Evolutionary conservation across 1,140 invertebrate genomes (phyloP).

Genomic region (Mizuhopecten yessoensis): DNA sequence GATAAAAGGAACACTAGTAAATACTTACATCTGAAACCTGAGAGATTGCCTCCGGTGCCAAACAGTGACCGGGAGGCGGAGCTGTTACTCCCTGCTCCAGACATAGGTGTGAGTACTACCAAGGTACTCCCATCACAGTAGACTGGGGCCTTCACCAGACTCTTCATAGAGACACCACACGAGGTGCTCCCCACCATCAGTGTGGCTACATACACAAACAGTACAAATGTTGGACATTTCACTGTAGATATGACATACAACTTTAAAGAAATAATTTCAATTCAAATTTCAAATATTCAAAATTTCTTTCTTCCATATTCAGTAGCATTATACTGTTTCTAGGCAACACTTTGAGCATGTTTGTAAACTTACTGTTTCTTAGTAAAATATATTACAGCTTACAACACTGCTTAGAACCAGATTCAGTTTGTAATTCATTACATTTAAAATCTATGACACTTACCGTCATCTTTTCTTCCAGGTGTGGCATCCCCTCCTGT

Average conservation of each 20-base stretch:
- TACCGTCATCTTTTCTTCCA: conserved; percentile 77
- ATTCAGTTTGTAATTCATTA: too few relatives aligned
- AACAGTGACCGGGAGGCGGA: conserved; percentile 78
- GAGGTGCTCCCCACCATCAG: conserved; percentile 72
- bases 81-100: conserved; percentile 70
- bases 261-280: too few relatives aligned
- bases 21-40: conserved; percentile 76
- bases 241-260: neutral
- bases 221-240: neutral
- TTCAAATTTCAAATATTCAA: too few relatives aligned
- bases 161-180: conserved; percentile 79
- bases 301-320: too few relatives aligned
- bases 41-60: conserved; percentile 76
- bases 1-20: neutral
- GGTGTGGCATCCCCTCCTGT: conserved; percentile 76
- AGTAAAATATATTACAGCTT: too few relatives aligned
- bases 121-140: conserved; percentile 81
- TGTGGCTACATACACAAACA: conserved; percentile 40
- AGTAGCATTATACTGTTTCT: too few relatives aligned
- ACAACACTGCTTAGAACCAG: too few relatives aligned
- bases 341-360: too few relatives aligned
- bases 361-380: too few relatives aligned
- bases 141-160: conserved; percentile 77
- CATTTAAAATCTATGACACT: conserved; percentile 21
- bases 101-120: conserved; percentile 75